Conservation (phyloP, 1,140 invertebrate genomes). For the Diuraphis noxia region DNA sequence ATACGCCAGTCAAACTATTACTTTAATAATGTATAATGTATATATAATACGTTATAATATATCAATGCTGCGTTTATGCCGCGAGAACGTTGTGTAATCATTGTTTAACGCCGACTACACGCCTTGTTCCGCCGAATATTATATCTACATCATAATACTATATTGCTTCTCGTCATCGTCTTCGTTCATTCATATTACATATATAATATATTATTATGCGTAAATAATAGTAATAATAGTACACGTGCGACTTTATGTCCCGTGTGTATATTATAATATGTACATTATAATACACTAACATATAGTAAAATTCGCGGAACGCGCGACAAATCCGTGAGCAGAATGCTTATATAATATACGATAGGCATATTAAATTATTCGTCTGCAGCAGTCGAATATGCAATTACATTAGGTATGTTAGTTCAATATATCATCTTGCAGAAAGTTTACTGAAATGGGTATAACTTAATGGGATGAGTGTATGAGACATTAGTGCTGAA, state of each 20-base stretch:
- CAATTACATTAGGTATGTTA: background rate
- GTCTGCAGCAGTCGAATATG: background rate
- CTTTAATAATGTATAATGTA: too few species aligned
- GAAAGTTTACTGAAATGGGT: background rate
- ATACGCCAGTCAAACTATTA: background rate
- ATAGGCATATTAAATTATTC: background rate
- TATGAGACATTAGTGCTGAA: background rate
- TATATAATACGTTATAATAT: background rate
- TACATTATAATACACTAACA: background rate
- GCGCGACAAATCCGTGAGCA: background rate
- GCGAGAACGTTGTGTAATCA: background rate
- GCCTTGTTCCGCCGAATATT: background rate
- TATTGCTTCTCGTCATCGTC: background rate
- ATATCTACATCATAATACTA: background rate
- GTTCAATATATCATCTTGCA: background rate
- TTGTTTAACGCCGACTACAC: background rate
- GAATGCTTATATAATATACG: background rate
- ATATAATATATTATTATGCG: background rate
- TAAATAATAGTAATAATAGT: conserved; percentile 2
- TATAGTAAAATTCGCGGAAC: background rate
- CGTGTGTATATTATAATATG: too few species aligned
- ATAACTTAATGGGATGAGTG: background rate
- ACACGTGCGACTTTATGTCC: background rate
- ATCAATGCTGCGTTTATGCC: background rate
- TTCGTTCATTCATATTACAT: background rate